phyloP scores from a whole-genome alignment of 23 tunicate species.

The Ascidia mentula region DNA sequence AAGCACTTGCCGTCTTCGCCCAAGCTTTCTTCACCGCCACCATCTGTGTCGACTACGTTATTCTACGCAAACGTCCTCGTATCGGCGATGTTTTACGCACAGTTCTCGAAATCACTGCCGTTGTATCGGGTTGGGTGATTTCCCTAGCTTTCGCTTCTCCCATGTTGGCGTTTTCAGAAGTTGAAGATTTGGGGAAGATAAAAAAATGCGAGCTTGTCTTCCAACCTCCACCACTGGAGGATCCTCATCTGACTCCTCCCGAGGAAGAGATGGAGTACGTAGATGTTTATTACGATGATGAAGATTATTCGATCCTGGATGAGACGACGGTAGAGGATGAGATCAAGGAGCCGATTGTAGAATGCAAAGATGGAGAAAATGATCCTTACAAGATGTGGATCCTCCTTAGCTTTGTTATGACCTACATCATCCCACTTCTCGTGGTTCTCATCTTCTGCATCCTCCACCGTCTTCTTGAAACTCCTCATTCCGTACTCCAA shows the following conservation, averaged over 20 bases:
- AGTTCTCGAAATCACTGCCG: slow-evolving; percentile 15
- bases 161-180: slow-evolving; percentile 12
- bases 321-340: not conserved
- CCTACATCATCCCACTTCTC: slow-evolving; percentile 10
- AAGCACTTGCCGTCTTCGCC: slow-evolving; percentile 12
- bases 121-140: slow-evolving; percentile 16
- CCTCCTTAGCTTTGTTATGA: not conserved
- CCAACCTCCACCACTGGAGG: not conserved
- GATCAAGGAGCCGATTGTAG: not conserved
- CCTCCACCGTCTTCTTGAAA: not conserved
- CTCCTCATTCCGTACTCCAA: not conserved
- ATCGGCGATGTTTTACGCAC: slow-evolving; percentile 8
- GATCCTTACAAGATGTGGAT: slow-evolving; percentile 16
- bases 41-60: slow-evolving; percentile 14
- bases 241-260: not conserved
- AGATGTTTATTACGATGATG: not conserved
- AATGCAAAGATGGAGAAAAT: slow-evolving; percentile 17
- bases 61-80: slow-evolving; percentile 21
- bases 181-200: not conserved
- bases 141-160: slow-evolving; percentile 15
- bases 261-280: not conserved
- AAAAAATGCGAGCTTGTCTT: not conserved
- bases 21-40: slow-evolving; percentile 19
- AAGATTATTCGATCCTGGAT: not conserved
- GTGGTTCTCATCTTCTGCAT: not conserved